Conservation (phyloP, 1,140 invertebrate species). For the Ladona fulva region DNA sequence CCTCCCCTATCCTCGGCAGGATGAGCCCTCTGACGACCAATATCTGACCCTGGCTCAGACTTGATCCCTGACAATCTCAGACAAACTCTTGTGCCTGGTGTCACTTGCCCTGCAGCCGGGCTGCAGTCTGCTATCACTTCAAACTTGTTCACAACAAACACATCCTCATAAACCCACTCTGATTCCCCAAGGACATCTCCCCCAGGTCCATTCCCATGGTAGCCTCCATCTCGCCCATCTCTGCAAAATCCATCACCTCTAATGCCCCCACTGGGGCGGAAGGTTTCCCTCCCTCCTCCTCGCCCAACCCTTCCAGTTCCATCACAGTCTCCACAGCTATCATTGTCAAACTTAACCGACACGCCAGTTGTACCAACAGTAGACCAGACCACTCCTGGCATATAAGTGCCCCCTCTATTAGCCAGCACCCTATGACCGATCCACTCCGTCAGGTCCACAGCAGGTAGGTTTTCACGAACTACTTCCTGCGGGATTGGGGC, state of each 20-base stretch:
- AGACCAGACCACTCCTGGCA: background rate
- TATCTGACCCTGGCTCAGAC: background rate
- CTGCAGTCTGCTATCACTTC: slow-evolving; percentile 90
- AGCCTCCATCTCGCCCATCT: background rate
- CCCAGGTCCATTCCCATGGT: background rate
- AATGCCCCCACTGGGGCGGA: background rate
- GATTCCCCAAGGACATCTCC: background rate
- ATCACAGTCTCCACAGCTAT: background rate
- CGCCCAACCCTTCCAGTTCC: background rate
- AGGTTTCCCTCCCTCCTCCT: background rate
- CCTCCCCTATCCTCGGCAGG: background rate
- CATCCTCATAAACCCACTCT: slow-evolving; percentile 45
- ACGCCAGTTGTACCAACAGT: background rate
- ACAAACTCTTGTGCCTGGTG: slow-evolving; percentile 53
- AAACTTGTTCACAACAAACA: slow-evolving; percentile 65
- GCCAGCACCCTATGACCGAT: background rate
- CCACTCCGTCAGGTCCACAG: background rate
- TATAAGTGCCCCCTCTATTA: background rate
- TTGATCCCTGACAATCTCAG: slow-evolving; percentile 45
- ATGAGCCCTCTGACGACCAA: background rate
- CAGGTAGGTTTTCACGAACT: background rate
- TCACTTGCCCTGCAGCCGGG: slow-evolving; percentile 69
- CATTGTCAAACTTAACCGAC: background rate
- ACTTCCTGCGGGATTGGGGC: background rate
- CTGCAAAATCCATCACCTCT: background rate